Percentiles rank a stretch among this genome's conserved stretches.
phyloP scores from a whole-genome alignment of 2,888 invertebrate genomes.

The Chloroclysta siterata region DNA sequence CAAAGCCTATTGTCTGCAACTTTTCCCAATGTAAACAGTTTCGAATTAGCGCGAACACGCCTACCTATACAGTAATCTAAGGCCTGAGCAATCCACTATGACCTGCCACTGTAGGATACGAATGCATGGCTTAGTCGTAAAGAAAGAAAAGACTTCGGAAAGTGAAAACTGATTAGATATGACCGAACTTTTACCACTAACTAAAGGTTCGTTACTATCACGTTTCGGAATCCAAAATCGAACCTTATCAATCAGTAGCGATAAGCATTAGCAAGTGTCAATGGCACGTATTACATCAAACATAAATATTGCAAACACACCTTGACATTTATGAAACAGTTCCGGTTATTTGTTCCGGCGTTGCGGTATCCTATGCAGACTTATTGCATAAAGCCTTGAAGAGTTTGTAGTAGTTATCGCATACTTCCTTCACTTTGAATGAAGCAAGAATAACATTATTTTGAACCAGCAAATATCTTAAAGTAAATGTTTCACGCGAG shows the following conservation, averaged over 20 bases:
- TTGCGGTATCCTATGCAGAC: neutral
- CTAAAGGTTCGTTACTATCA: too few species aligned
- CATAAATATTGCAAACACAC: conserved; percentile 7
- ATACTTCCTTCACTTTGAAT: neutral
- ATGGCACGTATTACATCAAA: conserved; percentile 6
- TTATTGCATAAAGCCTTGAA: conserved; percentile 1
- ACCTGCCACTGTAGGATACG: neutral
- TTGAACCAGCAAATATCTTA: neutral
- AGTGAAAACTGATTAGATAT: too few species aligned
- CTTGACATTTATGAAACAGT: conserved; percentile 14
- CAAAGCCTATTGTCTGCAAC: conserved; percentile 33
- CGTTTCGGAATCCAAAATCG: too few species aligned
- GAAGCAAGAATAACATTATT: neutral
- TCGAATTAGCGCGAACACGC: conserved; percentile 14
- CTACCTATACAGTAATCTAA: neutral
- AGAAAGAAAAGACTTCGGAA: neutral
- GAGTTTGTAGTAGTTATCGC: neutral
- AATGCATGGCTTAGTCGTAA: neutral
- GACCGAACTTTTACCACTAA: too few species aligned
- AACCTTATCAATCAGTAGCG: neutral
- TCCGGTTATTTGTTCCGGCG: conserved; percentile 24
- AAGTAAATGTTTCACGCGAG: too few species aligned
- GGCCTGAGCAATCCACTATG: neutral
- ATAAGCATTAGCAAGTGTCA: neutral
- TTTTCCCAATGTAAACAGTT: conserved; percentile 24